Evolutionary conservation across 2,797 vertebrate genomes (phyloP).

Genomic region (Tolypeutes matacus): DNA sequence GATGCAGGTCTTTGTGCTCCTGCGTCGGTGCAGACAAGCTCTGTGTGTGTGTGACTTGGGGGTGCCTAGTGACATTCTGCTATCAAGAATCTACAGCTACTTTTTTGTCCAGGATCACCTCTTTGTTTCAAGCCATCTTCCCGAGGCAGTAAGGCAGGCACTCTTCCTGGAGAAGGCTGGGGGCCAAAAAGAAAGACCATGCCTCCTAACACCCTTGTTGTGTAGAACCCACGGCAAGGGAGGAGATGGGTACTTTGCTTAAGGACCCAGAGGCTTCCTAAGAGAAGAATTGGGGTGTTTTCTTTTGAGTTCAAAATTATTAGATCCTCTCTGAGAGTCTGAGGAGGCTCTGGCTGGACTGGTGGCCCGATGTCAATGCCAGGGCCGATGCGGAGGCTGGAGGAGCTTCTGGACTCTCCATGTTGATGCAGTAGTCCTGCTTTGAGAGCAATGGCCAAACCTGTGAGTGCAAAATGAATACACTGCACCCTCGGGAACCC

Average conservation of each 20-base stretch:
- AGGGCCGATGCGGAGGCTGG: neutral
- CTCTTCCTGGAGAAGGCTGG: neutral
- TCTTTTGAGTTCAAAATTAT: constrained; percentile 28
- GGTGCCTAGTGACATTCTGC: neutral
- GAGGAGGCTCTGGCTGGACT: neutral
- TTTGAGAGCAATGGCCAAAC: neutral
- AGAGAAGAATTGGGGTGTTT: neutral
- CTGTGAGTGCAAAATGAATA: neutral
- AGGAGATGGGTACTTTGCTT: neutral
- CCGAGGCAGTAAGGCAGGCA: neutral
- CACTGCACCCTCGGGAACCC: neutral
- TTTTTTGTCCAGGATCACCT: neutral
- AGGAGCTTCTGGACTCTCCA: neutral
- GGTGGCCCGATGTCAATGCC: neutral
- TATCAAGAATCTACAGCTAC: neutral
- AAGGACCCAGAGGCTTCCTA: neutral
- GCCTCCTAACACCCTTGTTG: neutral
- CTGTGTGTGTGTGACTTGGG: neutral
- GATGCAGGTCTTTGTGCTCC: neutral
- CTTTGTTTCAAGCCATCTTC: neutral
- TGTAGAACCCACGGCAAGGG: neutral
- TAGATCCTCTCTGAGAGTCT: neutral
- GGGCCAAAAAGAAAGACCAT: neutral
- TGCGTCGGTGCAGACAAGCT: neutral
- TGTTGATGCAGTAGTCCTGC: neutral